Conservation (phyloP, 2,113 vertebrate species). For the Lucifuga dentata region DNA sequence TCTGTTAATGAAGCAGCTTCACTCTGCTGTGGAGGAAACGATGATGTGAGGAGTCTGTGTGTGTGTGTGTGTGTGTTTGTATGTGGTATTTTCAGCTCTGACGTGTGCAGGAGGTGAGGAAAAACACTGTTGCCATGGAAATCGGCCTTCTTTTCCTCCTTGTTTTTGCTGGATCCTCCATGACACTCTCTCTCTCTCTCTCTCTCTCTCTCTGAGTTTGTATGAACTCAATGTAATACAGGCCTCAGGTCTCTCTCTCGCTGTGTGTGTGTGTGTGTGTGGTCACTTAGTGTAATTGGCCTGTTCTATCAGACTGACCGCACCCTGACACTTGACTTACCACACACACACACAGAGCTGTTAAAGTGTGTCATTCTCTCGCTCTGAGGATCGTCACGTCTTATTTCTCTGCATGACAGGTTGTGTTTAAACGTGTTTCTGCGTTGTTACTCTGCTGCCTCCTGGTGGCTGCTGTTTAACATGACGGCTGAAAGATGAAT, state of each 20-base stretch:
- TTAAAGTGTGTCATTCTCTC: slow-evolving; percentile 48
- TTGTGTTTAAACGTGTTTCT: too few species aligned
- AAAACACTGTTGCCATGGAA: slow-evolving; percentile 77
- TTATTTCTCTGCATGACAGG: background rate
- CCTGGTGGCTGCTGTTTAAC: too few species aligned
- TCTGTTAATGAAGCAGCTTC: too few species aligned
- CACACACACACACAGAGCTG: slow-evolving; percentile 13
- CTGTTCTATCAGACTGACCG: background rate
- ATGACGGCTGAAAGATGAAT: too few species aligned
- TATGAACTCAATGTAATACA: too few species aligned
- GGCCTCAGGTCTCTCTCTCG: background rate
- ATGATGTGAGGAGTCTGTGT: background rate
- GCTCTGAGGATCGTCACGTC: slow-evolving; percentile 42
- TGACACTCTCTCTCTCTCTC: background rate
- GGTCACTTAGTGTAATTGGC: slow-evolving; percentile 15
- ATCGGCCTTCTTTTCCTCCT: slow-evolving; percentile 53
- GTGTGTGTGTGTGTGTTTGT: slow-evolving; percentile 21
- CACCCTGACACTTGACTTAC: background rate
- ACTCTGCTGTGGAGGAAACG: too few species aligned
- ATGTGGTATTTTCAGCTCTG: slow-evolving; percentile 63
- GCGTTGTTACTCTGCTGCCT: too few species aligned
- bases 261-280: slow-evolving; percentile 3
- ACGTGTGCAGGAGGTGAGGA: slow-evolving; percentile 56
- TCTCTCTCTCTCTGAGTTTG: background rate
- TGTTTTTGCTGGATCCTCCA: slow-evolving; percentile 40